phyloP scores from a whole-genome alignment of 2,888 invertebrate species.

The Mycalesis mineus region DNA sequence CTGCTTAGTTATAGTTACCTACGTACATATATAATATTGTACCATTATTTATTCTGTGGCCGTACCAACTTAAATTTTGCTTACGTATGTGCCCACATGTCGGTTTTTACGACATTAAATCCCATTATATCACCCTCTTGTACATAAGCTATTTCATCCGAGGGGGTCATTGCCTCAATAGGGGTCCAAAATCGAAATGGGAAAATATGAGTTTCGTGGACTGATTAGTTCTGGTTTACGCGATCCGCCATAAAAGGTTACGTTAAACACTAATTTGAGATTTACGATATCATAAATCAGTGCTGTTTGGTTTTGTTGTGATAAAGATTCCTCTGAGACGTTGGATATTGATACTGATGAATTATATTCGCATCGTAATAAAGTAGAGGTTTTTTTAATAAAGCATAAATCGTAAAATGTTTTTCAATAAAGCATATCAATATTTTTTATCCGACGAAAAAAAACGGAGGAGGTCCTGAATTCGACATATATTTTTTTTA shows the following conservation, averaged over 20 bases:
- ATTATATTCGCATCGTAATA: slow-evolving; percentile 11
- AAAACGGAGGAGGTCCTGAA: too few species aligned
- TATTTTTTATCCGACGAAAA: too few species aligned
- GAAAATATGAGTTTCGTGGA: slow-evolving; percentile 44
- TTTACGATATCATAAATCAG: slow-evolving; percentile 64
- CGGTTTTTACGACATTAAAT: slow-evolving; percentile 1
- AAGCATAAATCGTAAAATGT: too few species aligned
- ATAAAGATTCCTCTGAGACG: slow-evolving; percentile 34
- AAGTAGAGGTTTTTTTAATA: background rate
- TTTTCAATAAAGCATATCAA: too few species aligned
- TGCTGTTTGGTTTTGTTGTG: slow-evolving; percentile 52
- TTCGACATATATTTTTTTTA: too few species aligned
- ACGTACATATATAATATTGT: too few species aligned
- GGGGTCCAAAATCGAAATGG: slow-evolving; percentile 39
- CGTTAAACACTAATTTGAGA: slow-evolving; percentile 60
- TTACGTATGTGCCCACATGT: background rate
- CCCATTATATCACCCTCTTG: slow-evolving; percentile 13
- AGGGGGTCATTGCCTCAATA: background rate
- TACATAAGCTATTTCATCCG: slow-evolving; percentile 36
- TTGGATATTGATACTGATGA: slow-evolving; percentile 15
- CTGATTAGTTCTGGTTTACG: slow-evolving; percentile 65
- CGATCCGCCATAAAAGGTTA: slow-evolving; percentile 49
- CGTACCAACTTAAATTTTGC: too few species aligned
- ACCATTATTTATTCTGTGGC: too few species aligned
- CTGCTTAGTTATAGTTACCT: too few species aligned